A percentile compares a stretch with the other conserved stretches of the same genome.
Evolutionary conservation across 2,888 invertebrate genomes (phyloP).

Genomic region (Hedya salicella): DNA sequence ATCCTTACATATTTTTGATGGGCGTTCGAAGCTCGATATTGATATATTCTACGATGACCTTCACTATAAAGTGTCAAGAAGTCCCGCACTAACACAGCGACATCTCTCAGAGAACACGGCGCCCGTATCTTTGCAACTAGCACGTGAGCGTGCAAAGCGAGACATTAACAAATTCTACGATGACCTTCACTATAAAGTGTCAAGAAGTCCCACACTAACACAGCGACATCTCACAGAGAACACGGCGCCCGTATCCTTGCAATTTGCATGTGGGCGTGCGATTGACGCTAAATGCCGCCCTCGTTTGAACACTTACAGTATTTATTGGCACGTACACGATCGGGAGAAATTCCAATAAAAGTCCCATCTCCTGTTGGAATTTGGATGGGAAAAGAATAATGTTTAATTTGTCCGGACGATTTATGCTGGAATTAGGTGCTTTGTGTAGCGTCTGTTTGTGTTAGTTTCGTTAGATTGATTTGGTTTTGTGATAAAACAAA

Average conservation of each 20-base stretch:
- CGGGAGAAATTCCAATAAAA: conserved; percentile 84
- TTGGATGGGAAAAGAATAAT: conserved; percentile 78
- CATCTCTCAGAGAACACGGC: too few relatives aligned
- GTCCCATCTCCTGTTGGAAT: conserved; percentile 67
- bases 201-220: conserved; percentile 56
- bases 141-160: too few relatives aligned
- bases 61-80: too few relatives aligned
- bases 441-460: conserved; percentile 48
- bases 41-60: too few relatives aligned
- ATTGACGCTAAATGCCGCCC: conserved; percentile 48
- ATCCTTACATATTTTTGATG: too few relatives aligned
- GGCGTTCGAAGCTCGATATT: too few relatives aligned
- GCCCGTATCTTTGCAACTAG: too few relatives aligned
- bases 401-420: conserved; percentile 79
- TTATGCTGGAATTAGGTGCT: conserved; percentile 57
- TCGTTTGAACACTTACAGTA: conserved; percentile 73
- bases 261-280: conserved; percentile 73
- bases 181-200: conserved; percentile 51
- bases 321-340: conserved; percentile 83
- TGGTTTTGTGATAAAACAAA: background rate
- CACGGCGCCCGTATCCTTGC: conserved; percentile 79
- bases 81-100: too few relatives aligned
- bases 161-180: too few relatives aligned
- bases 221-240: conserved; percentile 74
- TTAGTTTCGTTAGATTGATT: conserved; percentile 23